Evolutionary conservation across 2,797 vertebrate genomes (phyloP), one percentile per base, ranked within the genome.

Genomic region (Siniperca scherzeri): DNA sequence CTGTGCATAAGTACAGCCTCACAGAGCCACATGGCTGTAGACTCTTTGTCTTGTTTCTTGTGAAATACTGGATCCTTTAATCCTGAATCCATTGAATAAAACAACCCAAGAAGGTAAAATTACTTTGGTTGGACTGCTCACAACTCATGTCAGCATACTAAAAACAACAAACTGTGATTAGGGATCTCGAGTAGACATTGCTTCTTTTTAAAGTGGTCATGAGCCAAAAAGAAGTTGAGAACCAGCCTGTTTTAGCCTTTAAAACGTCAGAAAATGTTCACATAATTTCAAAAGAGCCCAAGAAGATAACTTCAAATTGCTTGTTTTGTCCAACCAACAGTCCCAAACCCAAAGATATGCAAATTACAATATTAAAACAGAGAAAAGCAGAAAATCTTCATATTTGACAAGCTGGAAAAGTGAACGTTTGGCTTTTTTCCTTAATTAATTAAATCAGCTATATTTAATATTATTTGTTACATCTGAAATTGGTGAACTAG

Each of bases 1-100:
- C 77, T 40, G n/a, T 65, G 65, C 48, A n/a, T 5, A 27, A 48
- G 46, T 68, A 19, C 30, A 22, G 55, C 66, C 40, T 46, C 25
- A 61, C 11, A 14, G 14, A 44, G 46, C 36, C 11, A 7, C 44
- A 40, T 25, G 50, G 25, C 13, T 36, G 12, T 7, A 46, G 12
- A 36, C 53, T 48, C 42, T 27, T 11, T 30, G 56, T 17, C 14
- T 7, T 25, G 27, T 57, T 66, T 76, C 46, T 21, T 55, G 77
- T 46, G 21, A 69, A 53, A 78, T 46, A 56, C 38, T 65, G 50
- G 9, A 66, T 40, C 61, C 68, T 65, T 60, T 52, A 59, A 66
- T 30, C 42, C 30, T 22, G 17, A 57, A 46, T 21, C 22, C 11
- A 66, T 60, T 40, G 16, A 48, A 65, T 19, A 7, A 67, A 60